Base-by-base conservation (phyloP, 2,113 vertebrate genomes). In the Sporophila hypoxantha region DNA sequence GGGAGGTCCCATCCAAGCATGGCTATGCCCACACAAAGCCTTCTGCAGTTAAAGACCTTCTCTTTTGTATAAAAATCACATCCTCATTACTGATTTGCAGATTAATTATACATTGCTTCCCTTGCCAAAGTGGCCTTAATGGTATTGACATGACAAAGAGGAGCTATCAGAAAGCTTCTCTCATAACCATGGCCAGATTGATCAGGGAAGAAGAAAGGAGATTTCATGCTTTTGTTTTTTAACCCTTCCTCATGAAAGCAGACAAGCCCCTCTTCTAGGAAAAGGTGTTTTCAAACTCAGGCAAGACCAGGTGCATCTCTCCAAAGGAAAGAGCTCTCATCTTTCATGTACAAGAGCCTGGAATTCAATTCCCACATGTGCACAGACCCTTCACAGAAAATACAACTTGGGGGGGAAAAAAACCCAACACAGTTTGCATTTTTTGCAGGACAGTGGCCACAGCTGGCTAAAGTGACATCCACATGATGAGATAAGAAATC, bases 111-210 rank as follows among this genome's bases (percentile, higher is more conserved):
- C 3, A 20, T 87, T 2, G 3, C 69, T 76, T 90, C 69, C 82
- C 79, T 81, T 94, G 90, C 93, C 92, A 87, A 93, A 88, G 85
- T 88, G 69, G 88, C 82, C 85, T 73, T 94, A 89, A 94, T 88
- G 85, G 82, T 88, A 95, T 94, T 93, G 93, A 91, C 10, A 34
- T 46, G 84, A 82, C 76, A 90, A 93, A 87, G 80, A 81, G 82
- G 42, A 90, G 57, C 77, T 46, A 88, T 78, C 41, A 88, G 76
- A 76, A 84, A 78, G 62, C 76, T 82, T 56, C 74, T 70, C 62
- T 91, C 82, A 37, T 73, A 82, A 85, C 10, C 11, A 80, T 52
- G 47, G 34, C 17, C 44, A 79, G 90, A 88, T 68, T 76, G 79
- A 80, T 87, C 76, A 64, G 52, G 50, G 49, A 67, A 68, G 34